These are phyloP conservation scores for Martes martes DNA, from an alignment of 2,113 vertebrate species.

Conservation along the genomic window DNA sequence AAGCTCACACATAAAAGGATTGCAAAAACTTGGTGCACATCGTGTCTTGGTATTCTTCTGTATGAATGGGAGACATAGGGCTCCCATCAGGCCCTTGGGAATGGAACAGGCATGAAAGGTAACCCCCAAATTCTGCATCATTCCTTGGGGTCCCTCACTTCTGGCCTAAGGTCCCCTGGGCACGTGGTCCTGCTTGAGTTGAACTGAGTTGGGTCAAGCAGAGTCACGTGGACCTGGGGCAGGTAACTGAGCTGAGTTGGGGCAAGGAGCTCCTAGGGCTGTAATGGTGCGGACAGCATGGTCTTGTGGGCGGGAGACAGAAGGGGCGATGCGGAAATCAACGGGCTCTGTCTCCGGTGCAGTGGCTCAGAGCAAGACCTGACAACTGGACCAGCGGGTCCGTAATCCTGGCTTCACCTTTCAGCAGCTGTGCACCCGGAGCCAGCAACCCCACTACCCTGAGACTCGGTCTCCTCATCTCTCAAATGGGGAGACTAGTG, in stretches of 20 bases:
- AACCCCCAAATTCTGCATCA: neutral
- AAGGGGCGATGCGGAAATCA: neutral
- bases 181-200: neutral
- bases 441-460: neutral
- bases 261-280: neutral
- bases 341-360: neutral
- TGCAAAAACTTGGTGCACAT: neutral
- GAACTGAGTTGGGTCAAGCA: neutral
- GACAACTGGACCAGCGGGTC: neutral
- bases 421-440: neutral
- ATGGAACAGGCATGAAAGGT: neutral
- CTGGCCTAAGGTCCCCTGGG: neutral
- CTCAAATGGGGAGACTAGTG: neutral
- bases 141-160: neutral
- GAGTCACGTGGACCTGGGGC: neutral
- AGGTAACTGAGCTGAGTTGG: neutral
- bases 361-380: neutral
- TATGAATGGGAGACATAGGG: neutral
- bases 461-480: neutral
- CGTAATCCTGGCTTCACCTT: neutral
- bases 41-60: neutral
- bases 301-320: neutral
- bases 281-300: neutral
- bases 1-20: neutral
- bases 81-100: neutral